phyloP scores from a whole-genome alignment of 1,140 invertebrate genomes.

The honey bee (Apis mellifera) region Amel_HAv3.1 CM009941.2:16295501-16296000 shows the following conservation, averaged over 20 bases:
- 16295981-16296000: slow-evolving; percentile 63
- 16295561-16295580: slow-evolving; percentile 74
- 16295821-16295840: not conserved
- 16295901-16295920: slow-evolving; percentile 72
- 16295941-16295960: slow-evolving; percentile 85
- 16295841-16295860: not conserved
- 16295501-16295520: slow-evolving; percentile 79
- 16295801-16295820: not conserved
- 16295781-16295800: not conserved
- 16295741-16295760: not conserved
- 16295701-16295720: not conserved
- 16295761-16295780: not conserved
- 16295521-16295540: slow-evolving; percentile 78
- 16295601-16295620: slow-evolving; percentile 36
- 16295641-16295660: not conserved
- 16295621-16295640: not conserved
- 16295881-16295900: slow-evolving; percentile 73
- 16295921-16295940: slow-evolving; percentile 69
- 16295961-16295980: slow-evolving; percentile 82
- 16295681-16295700: not conserved
- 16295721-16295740: not conserved
- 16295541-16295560: slow-evolving; percentile 77
- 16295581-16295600: slow-evolving; percentile 73
- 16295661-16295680: not conserved
- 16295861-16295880: slow-evolving; percentile 83